phyloP scores from a whole-genome alignment of 2,113 vertebrate species.

The Cynopterus brachyotis region DNA sequence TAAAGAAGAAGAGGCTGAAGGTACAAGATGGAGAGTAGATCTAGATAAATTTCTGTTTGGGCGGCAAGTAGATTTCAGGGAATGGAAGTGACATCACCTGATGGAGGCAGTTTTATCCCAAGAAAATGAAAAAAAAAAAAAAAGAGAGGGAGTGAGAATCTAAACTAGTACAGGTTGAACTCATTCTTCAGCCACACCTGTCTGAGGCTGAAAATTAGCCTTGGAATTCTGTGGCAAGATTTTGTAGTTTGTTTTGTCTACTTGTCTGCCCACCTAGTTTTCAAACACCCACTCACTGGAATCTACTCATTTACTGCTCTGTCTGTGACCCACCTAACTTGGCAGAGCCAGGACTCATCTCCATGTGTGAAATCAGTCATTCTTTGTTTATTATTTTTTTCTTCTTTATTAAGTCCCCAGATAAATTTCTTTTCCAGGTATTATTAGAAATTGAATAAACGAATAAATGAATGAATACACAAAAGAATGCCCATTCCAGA shows the following conservation, averaged over 20 bases:
- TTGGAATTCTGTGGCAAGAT: neutral
- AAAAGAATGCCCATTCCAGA: neutral
- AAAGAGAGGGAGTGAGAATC: neutral
- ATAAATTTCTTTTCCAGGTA: neutral
- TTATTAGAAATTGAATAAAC: neutral
- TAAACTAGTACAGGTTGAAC: neutral
- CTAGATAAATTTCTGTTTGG: neutral
- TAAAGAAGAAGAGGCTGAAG: neutral
- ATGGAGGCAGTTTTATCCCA: neutral
- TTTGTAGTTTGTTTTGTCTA: neutral
- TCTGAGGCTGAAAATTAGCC: neutral
- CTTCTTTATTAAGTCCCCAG: neutral
- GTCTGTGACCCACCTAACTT: neutral
- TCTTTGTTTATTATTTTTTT: neutral
- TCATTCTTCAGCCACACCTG: neutral
- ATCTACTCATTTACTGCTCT: neutral
- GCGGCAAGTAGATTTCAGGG: neutral
- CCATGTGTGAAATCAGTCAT: neutral
- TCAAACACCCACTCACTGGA: neutral
- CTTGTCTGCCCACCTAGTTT: neutral
- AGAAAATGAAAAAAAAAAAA: neutral
- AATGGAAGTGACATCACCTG: neutral
- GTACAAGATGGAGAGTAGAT: neutral
- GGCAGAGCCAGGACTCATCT: neutral
- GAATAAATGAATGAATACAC: neutral